Percentiles rank a stretch among this genome's conserved stretches.
Evolutionary conservation across 2,797 vertebrate species (phyloP).

Genomic region (Apogon talboti): DNA sequence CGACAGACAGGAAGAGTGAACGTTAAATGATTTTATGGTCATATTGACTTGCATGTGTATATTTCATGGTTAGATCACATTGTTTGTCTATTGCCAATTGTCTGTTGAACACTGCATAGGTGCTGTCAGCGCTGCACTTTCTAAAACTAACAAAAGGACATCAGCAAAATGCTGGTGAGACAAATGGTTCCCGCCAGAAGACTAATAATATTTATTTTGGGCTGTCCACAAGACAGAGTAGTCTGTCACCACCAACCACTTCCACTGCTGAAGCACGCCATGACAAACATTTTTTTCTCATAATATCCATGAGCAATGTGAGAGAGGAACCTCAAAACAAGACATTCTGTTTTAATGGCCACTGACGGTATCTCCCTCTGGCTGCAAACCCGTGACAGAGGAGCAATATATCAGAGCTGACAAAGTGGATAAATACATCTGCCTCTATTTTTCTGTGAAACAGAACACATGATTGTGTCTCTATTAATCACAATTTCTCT

Average conservation of each 20-base stretch:
- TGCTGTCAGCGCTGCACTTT: conserved; percentile 22
- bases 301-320: conserved; percentile 39
- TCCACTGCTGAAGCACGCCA: conserved; percentile 42
- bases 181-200: conserved; percentile 32
- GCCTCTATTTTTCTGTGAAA: conserved; percentile 42
- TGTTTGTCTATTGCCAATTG: conserved; percentile 13
- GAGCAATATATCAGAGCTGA: conserved; percentile 56
- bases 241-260: conserved; percentile 43
- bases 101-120: conserved; percentile 15
- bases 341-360: conserved; percentile 56
- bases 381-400: conserved; percentile 41
- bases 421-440: conserved; percentile 55
- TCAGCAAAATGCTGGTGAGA: conserved; percentile 34
- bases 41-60: conserved; percentile 8
- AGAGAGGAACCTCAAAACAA: conserved; percentile 39
- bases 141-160: conserved; percentile 36
- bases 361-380: conserved; percentile 40
- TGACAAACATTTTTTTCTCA: conserved; percentile 35
- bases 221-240: conserved; percentile 55
- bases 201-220: conserved; percentile 44
- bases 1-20: not conserved
- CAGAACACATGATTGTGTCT: conserved; percentile 12
- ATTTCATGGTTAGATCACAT: conserved; percentile 3
- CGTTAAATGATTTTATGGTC: not conserved
- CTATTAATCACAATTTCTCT: conserved; percentile 45